Percentiles rank a stretch among this genome's conserved stretches.
These are phyloP conservation scores for Drepana arcuata DNA, from an alignment of 1,140 invertebrate species.

Conservation along the genomic window DNA sequence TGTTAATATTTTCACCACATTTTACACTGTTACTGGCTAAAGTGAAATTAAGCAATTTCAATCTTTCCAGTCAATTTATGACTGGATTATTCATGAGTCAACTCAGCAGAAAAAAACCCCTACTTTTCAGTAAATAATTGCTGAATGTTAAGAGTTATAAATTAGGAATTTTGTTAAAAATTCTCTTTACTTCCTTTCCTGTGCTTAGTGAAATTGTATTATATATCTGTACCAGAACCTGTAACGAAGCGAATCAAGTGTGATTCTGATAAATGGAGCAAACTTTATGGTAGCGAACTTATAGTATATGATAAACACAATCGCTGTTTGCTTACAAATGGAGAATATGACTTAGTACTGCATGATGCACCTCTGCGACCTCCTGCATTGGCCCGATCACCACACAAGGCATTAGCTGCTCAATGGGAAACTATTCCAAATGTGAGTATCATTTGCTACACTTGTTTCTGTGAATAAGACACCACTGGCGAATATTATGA, in stretches of 20 bases:
- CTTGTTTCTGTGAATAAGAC: no score
- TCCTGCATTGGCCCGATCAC: slow-evolving; percentile 58
- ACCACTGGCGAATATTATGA: no score
- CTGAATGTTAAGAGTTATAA: no score
- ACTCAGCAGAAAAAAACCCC: no score
- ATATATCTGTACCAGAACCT: slow-evolving; percentile 29
- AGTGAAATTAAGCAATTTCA: no score
- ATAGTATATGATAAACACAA: slow-evolving; percentile 93
- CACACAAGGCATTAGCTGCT: slow-evolving; percentile 65
- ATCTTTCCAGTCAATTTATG: no score
- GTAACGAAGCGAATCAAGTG: slow-evolving; percentile 57
- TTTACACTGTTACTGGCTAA: no score
- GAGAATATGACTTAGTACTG: slow-evolving; percentile 90
- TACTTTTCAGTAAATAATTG: no score
- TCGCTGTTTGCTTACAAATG: slow-evolving; percentile 87
- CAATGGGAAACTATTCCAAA: slow-evolving; percentile 87
- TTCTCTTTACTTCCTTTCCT: no score
- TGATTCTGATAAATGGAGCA: slow-evolving; percentile 71
- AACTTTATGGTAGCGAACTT: slow-evolving; percentile 87
- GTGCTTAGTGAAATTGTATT: slow-evolving; percentile 1
- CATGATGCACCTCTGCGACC: slow-evolving; percentile 75
- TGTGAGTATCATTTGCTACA: slow-evolving; percentile 69
- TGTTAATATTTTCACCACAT: no score
- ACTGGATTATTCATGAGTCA: no score
- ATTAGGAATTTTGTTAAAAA: no score